Base-by-base conservation (phyloP, 2,888 invertebrate species). In the Clepsis dumicolana region DNA sequence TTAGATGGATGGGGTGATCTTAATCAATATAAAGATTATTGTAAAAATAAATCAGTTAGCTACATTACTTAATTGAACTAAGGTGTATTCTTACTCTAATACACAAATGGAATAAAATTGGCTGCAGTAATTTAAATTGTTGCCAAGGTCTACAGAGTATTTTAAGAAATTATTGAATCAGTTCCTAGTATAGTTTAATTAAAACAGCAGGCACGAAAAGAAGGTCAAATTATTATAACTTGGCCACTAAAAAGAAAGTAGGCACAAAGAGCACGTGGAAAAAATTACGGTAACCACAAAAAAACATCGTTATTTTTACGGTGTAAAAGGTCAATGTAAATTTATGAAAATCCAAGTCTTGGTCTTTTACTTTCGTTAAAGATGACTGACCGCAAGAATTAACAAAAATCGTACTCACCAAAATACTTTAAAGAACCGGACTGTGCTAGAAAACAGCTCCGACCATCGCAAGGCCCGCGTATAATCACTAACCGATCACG, bases 381-480 rank as follows among this genome's bases (percentile, higher is more conserved):
- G 62, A 48, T 50, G 50, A 57, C 32, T 50, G 48, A 67, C 53
- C 29, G 48, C 24, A 48, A 61, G 16, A 21, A 61, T n/a, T 2
- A 54, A 65, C 44, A 62, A 57, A 27, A 60, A 67, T 57, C 62
- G 18, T 69, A 89, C 93, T 93, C 73, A 93, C 93, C 93, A 93
- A 93, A 90, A 86, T 85, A 80, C 81, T 90, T 80, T 85, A 83
- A 48, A 74, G 76, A 76, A 87, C 90, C 84, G 86, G 88, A 83
- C 88, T 80, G 90, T 93, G 93, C 93, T 93, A 93, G 91, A 93
- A 91, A 93, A 93, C 93, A 85, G 89, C 88, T 84, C 91, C 90
- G 85, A 88, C 86, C 93, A 93, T 93, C 74, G 89, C 92, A 90
- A 83, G 79, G 82, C 77, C 77, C 80, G 83, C 78, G 80, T 77